Base-by-base conservation (phyloP, 2,113 vertebrate genomes). In the Corythaeola cristata region DNA sequence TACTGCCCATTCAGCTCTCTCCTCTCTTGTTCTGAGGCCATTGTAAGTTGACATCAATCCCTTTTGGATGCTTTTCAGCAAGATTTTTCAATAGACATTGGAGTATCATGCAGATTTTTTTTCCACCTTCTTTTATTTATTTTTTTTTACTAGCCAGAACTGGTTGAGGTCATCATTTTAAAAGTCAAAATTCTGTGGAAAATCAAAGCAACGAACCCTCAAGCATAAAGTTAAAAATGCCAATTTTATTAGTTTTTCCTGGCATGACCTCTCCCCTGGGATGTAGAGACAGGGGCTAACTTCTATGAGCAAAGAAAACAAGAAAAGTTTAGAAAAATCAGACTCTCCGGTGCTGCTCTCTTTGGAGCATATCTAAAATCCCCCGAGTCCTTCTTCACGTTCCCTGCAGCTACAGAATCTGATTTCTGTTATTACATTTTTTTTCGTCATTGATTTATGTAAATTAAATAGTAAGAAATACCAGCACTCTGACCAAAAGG, bases 391-490 rank as follows among this genome's bases (percentile, higher is more conserved):
- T 72, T 71, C 69, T 83, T 79, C 91, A 22, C 84, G 19, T 92
- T 95, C 82, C 91, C 93, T 77, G 52, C 80, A 88, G 93, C 81
- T 90, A 85, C 68, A 67, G 50, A 92, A 75, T 56, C 89, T 26
- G 39, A 92, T 73, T 92, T 82, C 84, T 79, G 85, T 82, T 95
- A 94, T 95, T 90, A 74, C 72, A 6, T 37, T 93, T 83, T 93
- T 92, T 85, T 20, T 17, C 26, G 45, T 60, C 71, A 62, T 95
- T 96, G 97, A 97, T 97, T 97, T 96, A 97, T 95, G 94, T 60
- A 97, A 97, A 97, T 97, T 81, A 95, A 97, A 96, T 92, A 83
- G 94, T 28, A 76, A 97, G 95, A 97, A 96, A 97, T 84, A 93
- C 49, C 93, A 76, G 72, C 64, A 59, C 89, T 87, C 79, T 90